Conservation (phyloP, 2,888 invertebrate genomes). For the Cosmia trapezina region DNA sequence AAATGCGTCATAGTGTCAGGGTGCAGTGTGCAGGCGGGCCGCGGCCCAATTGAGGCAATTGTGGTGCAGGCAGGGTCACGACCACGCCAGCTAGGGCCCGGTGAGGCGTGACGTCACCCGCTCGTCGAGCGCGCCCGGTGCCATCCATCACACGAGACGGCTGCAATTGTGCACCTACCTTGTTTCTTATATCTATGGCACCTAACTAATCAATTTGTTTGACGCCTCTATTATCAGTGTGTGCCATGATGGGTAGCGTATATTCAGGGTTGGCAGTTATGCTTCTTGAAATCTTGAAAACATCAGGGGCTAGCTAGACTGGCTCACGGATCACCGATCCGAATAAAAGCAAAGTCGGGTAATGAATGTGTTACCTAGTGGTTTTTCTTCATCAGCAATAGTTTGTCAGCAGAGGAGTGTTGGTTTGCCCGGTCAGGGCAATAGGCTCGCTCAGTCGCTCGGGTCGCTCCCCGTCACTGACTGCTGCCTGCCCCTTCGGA, state of each 20-base stretch:
- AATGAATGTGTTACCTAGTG: too few relatives aligned
- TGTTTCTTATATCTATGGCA: neutral
- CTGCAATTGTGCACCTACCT: neutral
- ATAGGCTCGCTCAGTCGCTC: neutral
- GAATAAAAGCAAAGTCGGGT: neutral
- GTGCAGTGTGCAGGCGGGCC: neutral
- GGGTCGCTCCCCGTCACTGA: neutral
- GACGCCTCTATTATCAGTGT: neutral
- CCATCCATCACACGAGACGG: neutral
- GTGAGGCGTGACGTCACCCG: conserved; percentile 7
- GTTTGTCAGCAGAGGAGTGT: neutral
- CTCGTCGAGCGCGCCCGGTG: neutral
- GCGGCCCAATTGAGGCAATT: conserved; percentile 55
- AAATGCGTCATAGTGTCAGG: conserved; percentile 25
- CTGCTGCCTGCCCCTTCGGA: neutral
- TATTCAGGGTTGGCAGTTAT: neutral
- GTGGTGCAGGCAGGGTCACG: conserved; percentile 44
- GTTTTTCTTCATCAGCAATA: neutral
- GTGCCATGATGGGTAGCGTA: neutral
- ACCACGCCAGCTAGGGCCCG: conserved; percentile 40
- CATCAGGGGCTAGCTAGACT: neutral
- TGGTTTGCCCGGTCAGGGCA: neutral
- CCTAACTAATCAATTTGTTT: conserved; percentile 27
- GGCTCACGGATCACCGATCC: neutral
- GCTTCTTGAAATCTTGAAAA: neutral